Percentiles rank a stretch among this genome's conserved stretches.
These are phyloP conservation scores for Pagetopsis macropterus DNA, from an alignment of 2,797 vertebrate genomes.

Conservation along the genomic window DNA sequence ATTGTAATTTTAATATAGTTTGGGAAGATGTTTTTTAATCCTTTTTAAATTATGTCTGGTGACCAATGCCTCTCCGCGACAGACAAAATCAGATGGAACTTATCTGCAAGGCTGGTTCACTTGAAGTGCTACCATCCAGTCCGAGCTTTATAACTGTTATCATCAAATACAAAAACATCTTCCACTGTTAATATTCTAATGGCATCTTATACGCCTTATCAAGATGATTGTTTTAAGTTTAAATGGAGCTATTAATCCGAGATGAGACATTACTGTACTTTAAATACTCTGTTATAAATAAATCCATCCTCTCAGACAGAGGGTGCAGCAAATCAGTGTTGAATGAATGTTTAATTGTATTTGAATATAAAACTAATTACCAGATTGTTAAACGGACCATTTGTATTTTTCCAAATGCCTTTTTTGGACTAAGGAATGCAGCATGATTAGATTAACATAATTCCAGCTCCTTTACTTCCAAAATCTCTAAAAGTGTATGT, in stretches of 20 bases:
- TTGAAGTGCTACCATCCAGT: not conserved
- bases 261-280: constrained; percentile 12
- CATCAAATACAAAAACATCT: not conserved
- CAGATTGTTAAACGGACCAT: not conserved
- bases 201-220: not conserved
- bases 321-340: not conserved
- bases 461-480: not conserved
- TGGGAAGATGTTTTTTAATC: not conserved
- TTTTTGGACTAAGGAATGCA: not conserved
- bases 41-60: constrained; percentile 7
- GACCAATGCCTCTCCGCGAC: not conserved
- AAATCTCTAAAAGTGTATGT: not conserved
- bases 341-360: constrained; percentile 22
- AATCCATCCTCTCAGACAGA: constrained; percentile 9
- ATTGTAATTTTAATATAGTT: constrained; percentile 6
- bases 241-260: constrained; percentile 9
- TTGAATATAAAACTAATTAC: constrained; percentile 22
- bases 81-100: constrained; percentile 5
- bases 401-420: not conserved
- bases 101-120: constrained; percentile 1
- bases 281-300: constrained; percentile 3
- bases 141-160: not conserved
- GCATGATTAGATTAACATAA: not conserved
- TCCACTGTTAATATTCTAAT: constrained; percentile 11
- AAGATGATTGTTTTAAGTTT: constrained; percentile 28